Evolutionary conservation across 2,888 invertebrate species (phyloP), one percentile per base, ranked within the genome.

Genomic region (Ametastegia equiseti): DNA sequence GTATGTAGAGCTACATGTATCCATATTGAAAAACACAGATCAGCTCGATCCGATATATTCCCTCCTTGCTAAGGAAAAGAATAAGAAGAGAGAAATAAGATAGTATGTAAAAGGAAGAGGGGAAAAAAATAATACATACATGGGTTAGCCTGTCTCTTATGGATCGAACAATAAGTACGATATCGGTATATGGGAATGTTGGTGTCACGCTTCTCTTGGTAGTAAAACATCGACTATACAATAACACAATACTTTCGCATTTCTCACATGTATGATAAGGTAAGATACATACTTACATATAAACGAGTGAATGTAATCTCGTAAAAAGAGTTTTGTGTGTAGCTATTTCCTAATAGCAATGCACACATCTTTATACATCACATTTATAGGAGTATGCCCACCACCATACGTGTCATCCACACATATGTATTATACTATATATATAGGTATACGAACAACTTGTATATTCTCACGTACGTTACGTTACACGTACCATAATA

Each of bases 11-110:
- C n/a, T n/a, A n/a, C n/a, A n/a, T n/a, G n/a, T n/a, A n/a, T n/a
- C 15, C 33, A 33, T 63, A 63, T 63, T 33, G 63, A 33, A 63
- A 63, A 63, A 63, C 63, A 63, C 63, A 63, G 63, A 63, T 63
- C 63, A 63, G 63, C 63, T 33, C 30, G 30, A 33, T 6, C 33
- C 63, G 30, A 54, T 54, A 54, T 23, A 54, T 23, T 23, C 54
- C 23, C 19, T 54, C 54, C 23, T n/a, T n/a, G 27, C 6, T 54
- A 23, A 54, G 54, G n/a, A 54, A n/a, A 54, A 54, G n/a, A 19
- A 54, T 54, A 19, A 19, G 23, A 23, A 54, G 23, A n/a, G n/a
- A 11, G 11, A 42, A 15, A 54, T 1, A 9, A 15, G 4, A 63
- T 19, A 30, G 33, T 54, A 54, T 27, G 13, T 33, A 63, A 19